Conservation (phyloP, 2,888 invertebrate species). For the Drosophila suboccidentalis region DNA sequence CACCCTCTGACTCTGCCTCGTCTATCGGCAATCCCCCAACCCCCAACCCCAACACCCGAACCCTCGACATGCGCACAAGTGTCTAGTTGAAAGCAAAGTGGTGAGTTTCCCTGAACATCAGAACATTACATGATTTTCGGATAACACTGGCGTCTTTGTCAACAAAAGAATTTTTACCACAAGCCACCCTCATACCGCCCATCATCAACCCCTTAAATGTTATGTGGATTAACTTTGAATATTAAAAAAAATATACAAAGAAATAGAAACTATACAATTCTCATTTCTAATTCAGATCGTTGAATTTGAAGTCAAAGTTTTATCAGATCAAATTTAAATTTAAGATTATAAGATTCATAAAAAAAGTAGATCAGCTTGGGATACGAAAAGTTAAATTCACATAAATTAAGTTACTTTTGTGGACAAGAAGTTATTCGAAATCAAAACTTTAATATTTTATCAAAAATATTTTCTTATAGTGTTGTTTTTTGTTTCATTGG, state of each 20-base stretch:
- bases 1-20: slow-evolving; percentile 48
- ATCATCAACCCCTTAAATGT: slow-evolving; percentile 15
- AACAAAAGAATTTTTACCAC: slow-evolving; percentile 16
- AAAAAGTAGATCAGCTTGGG: too few species aligned
- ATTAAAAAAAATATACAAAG: slow-evolving; percentile 5
- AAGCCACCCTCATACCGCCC: slow-evolving; percentile 21
- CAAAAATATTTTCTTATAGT: neutral
- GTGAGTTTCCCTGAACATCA: slow-evolving; percentile 41
- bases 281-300: neutral
- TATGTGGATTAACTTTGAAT: slow-evolving; percentile 9
- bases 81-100: slow-evolving; percentile 40
- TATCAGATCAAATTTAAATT: neutral
- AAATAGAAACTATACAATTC: neutral
- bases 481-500: neutral
- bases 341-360: too few species aligned
- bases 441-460: neutral
- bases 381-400: too few species aligned
- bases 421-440: neutral
- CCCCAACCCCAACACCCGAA: slow-evolving; percentile 19
- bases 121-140: slow-evolving; percentile 17
- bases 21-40: slow-evolving; percentile 28
- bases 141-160: slow-evolving; percentile 1
- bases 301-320: neutral
- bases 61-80: slow-evolving; percentile 65
- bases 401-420: neutral